Conservation (phyloP, 2,113 vertebrate species). For the Ovis aries region ARS-UI_Ramb_v3.0 NC_056059.1:89477001-89477500, state of each 20-base stretch:
- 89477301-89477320: neutral
- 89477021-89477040: neutral
- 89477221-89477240: neutral
- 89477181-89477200: neutral
- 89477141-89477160: neutral
- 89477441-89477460: conserved; percentile 42
- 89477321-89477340: neutral
- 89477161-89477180: neutral
- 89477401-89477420: neutral
- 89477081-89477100: neutral
- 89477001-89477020: neutral
- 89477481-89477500: neutral
- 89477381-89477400: neutral
- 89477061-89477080: neutral
- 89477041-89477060: neutral
- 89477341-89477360: neutral
- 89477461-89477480: conserved; percentile 15
- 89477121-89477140: neutral
- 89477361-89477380: neutral
- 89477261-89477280: neutral
- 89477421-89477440: conserved; percentile 50
- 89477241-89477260: neutral
- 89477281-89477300: neutral
- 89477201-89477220: neutral
- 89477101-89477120: neutral